Conservation (phyloP, 2,888 invertebrate genomes). For the Drosophila rellima region DNA sequence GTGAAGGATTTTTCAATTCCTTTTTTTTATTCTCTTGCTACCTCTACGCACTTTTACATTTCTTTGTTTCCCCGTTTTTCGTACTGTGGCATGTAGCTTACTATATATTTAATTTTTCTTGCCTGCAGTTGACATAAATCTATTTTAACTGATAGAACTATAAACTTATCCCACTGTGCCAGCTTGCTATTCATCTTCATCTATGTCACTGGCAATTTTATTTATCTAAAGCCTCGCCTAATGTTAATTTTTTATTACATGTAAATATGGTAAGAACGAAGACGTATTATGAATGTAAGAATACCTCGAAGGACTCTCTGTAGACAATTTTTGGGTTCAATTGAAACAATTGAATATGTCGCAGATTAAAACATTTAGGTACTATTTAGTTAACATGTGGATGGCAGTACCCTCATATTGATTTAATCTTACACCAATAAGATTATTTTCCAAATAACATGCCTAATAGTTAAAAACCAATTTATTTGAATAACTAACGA, state of each 20-base stretch:
- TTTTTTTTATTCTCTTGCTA: conserved; percentile 17
- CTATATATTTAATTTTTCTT: background rate
- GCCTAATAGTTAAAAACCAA: background rate
- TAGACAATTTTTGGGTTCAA: background rate
- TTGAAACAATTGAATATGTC: background rate
- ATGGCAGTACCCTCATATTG: too few relatives aligned
- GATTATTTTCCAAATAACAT: too few relatives aligned
- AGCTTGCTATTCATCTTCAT: conserved; percentile 62
- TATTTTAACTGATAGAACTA: background rate
- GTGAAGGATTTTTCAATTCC: conserved; percentile 83
- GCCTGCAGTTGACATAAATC: background rate
- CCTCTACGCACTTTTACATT: conserved; percentile 19
- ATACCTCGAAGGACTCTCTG: background rate
- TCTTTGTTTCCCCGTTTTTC: conserved; percentile 50
- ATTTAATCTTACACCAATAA: too few relatives aligned
- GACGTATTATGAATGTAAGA: background rate
- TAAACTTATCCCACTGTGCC: conserved; percentile 41
- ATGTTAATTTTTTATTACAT: conserved; percentile 77
- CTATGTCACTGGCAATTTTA: conserved; percentile 61
- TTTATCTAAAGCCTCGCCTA: conserved; percentile 58
- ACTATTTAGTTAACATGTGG: background rate
- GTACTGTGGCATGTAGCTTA: conserved; percentile 21
- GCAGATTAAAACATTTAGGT: background rate
- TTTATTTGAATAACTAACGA: background rate
- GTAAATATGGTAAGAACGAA: conserved; percentile 63